These are phyloP conservation scores for Ophion ventricosus DNA, from an alignment of 2,888 invertebrate species.

Conservation along the genomic window DNA sequence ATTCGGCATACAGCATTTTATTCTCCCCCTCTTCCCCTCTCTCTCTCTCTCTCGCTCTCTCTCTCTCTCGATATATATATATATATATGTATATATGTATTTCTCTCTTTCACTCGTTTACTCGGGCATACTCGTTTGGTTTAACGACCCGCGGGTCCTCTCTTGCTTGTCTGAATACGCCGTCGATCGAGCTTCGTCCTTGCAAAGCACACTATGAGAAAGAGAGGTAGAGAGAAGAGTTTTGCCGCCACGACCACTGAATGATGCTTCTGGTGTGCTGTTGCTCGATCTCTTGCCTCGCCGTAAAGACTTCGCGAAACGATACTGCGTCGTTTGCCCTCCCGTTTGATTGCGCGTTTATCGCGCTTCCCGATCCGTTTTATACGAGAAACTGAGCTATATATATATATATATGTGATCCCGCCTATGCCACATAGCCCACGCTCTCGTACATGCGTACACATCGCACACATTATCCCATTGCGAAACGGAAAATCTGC, in stretches of 20 bases:
- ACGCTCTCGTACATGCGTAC: constrained; percentile 17
- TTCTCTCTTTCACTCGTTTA: constrained; percentile 51
- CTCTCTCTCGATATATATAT: constrained; percentile 25
- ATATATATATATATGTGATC: not conserved
- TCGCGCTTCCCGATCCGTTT: constrained; percentile 63
- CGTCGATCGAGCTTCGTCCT: constrained; percentile 60
- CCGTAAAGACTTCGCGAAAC: constrained; percentile 66
- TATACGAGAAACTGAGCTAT: constrained; percentile 55
- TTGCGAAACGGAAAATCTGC: constrained; percentile 7
- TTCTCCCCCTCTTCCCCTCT: constrained; percentile 58
- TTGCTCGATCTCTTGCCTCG: constrained; percentile 58
- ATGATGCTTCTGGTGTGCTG: constrained; percentile 56
- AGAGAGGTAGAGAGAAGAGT: constrained; percentile 25
- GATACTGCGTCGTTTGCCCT: constrained; percentile 65
- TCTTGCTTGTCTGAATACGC: constrained; percentile 36
- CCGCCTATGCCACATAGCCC: constrained; percentile 5
- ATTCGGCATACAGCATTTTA: constrained; percentile 78
- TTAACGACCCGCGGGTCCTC: constrained; percentile 61
- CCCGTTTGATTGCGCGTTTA: constrained; percentile 67
- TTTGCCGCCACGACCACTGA: constrained; percentile 56
- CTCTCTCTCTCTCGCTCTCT: constrained; percentile 28
- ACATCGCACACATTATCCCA: not conserved
- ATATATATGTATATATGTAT: not conserved
- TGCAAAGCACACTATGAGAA: constrained; percentile 16
- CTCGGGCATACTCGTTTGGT: constrained; percentile 61